Evolutionary conservation across 1,140 invertebrate species (phyloP), one percentile per base, ranked within the genome.

Genomic region (Lepidostoma basale): DNA sequence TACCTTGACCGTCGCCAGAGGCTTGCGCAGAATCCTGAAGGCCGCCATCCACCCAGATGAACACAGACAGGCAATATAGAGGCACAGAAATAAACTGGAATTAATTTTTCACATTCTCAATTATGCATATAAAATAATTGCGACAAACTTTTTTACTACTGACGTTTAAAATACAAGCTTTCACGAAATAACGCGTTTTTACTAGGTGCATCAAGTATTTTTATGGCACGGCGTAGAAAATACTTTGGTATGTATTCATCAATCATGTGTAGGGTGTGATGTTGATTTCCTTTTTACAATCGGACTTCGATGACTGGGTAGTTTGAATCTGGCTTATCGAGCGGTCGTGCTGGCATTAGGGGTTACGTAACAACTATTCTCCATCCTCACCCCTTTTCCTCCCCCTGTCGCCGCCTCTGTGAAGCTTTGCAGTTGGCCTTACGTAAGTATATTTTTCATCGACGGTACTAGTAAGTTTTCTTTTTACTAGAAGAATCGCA

Each of bases 1-100:
- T 33, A 36, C 52, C 52, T 56, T 56, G 52, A 56, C 52, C 52
- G 16, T 33, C 30, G 8, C 30, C 49, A 28, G 25, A 18, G 52
- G 36, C 52, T 14, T 56, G 52, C 52, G 52, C 52, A 56, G 52
- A 56, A 56, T 36, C 26, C 45, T 9, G 28, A 56, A 56, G 52
- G 52, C 52, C 28, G n/a, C 9, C 8, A 10, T 22, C 12, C 16
- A 28, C 8, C 52, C 6, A 14, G 52, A 14, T 56, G 52, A 28
- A 56, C 22, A 16, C 23, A 22, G 16, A 36, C 52, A 56, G n/a
- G n/a, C n/a, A n/a, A n/a, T n/a, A n/a, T n/a, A n/a, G n/a, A n/a
- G n/a, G n/a, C n/a, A n/a, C n/a, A n/a, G n/a, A n/a, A n/a, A n/a
- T n/a, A n/a, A n/a, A n/a, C n/a, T n/a, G n/a, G n/a, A n/a, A n/a